These are phyloP conservation scores for Lemur catta DNA, from an alignment of 2,797 vertebrate species.

Conservation along the genomic window DNA sequence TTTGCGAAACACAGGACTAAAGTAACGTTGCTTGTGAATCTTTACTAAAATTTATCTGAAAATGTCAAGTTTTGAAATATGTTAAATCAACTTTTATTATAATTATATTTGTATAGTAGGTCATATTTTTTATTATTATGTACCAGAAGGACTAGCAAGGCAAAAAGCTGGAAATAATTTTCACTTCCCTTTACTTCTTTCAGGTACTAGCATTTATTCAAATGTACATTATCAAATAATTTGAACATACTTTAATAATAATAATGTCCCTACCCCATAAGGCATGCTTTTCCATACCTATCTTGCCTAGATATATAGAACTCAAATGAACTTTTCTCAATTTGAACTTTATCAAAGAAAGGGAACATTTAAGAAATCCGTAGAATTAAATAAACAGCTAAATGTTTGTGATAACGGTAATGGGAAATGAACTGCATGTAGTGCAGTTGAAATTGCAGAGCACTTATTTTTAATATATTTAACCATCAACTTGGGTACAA, in stretches of 20 bases:
- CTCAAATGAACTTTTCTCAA: background rate
- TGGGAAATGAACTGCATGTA: background rate
- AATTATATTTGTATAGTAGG: background rate
- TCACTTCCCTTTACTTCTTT: background rate
- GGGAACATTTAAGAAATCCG: background rate
- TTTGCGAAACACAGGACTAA: background rate
- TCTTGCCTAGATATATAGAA: background rate
- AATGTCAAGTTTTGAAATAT: background rate
- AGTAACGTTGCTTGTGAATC: background rate
- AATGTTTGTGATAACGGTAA: background rate
- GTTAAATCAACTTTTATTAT: background rate
- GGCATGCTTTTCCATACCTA: background rate
- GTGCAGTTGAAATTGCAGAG: background rate
- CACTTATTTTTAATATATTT: background rate
- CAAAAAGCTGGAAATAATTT: background rate
- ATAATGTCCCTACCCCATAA: background rate
- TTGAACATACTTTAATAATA: background rate
- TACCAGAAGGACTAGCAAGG: background rate
- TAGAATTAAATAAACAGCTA: background rate
- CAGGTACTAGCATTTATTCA: background rate
- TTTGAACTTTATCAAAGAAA: background rate
- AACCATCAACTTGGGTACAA: background rate
- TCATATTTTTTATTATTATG: background rate
- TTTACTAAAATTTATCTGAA: background rate
- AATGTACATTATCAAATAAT: background rate